These are phyloP conservation scores for Nesoenas mayeri DNA, from an alignment of 2,113 vertebrate species.

Conservation along the genomic window DNA sequence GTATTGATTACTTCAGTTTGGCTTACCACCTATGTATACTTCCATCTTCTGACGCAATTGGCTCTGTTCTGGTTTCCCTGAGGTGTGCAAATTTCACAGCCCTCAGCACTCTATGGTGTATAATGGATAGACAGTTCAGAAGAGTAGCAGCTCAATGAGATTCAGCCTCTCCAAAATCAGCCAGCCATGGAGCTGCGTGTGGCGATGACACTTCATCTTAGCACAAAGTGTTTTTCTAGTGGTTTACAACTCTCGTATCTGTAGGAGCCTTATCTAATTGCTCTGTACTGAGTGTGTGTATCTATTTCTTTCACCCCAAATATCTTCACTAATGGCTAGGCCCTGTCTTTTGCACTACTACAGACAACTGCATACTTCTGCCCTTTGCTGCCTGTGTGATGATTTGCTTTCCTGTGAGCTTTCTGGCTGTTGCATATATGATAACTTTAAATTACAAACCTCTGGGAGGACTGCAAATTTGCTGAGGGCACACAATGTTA, in stretches of 20 bases:
- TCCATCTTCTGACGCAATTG: accelerated
- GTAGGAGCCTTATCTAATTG: slow-evolving; percentile 13
- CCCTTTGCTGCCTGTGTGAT: background rate
- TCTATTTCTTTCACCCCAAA: background rate
- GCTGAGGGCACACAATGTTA: background rate
- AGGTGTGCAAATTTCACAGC: background rate
- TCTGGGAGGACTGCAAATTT: background rate
- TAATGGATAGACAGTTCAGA: background rate
- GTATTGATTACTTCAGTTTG: background rate
- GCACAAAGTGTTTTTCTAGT: slow-evolving; percentile 3
- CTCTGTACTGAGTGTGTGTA: background rate
- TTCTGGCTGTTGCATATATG: background rate
- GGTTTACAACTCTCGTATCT: background rate
- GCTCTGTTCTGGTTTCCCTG: background rate
- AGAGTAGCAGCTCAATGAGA: background rate
- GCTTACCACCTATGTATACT: background rate
- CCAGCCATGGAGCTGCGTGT: background rate
- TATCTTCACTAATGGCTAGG: background rate
- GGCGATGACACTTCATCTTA: slow-evolving; percentile 39
- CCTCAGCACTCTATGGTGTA: accelerated
- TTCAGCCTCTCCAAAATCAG: slow-evolving; percentile 23
- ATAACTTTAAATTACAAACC: background rate
- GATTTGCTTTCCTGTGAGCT: background rate
- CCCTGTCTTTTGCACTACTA: background rate
- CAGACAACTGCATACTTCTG: background rate